Conservation (phyloP, 2,888 invertebrate species). For the Epinotia brunnichana region DNA sequence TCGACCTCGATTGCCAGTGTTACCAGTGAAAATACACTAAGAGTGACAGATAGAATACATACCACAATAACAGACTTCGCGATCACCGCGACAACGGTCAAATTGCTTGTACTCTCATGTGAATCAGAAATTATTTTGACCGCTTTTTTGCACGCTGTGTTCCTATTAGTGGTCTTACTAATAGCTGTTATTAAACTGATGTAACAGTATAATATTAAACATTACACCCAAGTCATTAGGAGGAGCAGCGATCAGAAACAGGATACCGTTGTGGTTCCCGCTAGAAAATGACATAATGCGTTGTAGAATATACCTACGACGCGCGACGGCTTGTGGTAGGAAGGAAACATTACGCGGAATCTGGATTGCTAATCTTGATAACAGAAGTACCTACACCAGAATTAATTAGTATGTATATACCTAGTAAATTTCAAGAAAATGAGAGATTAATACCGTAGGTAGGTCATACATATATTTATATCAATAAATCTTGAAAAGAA, state of each 20-base stretch:
- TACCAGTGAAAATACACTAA: too few relatives aligned
- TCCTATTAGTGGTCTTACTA: background rate
- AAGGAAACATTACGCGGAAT: slow-evolving; percentile 19
- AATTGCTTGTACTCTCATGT: background rate
- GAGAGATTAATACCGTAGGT: background rate
- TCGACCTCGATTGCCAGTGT: too few relatives aligned
- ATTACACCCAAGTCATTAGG: slow-evolving; percentile 51
- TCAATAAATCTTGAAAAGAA: too few relatives aligned
- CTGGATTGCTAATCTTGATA: background rate
- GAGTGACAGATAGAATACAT: too few relatives aligned
- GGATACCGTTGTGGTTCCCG: slow-evolving; percentile 61
- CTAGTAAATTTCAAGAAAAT: background rate
- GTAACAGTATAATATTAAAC: slow-evolving; percentile 9
- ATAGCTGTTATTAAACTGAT: slow-evolving; percentile 12
- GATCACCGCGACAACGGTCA: too few relatives aligned
- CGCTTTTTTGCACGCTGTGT: too few relatives aligned
- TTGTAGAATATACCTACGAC: background rate
- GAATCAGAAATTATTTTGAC: background rate
- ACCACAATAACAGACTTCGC: too few relatives aligned
- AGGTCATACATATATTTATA: too few relatives aligned
- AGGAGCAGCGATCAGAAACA: slow-evolving; percentile 58
- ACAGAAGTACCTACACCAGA: background rate
- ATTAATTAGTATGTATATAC: background rate
- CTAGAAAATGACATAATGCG: slow-evolving; percentile 52
- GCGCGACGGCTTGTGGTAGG: background rate